A percentile compares a stretch with the other conserved stretches of the same genome.
These are phyloP conservation scores for Echiichthys vipera DNA, from an alignment of 2,797 vertebrate species.

Conservation along the genomic window DNA sequence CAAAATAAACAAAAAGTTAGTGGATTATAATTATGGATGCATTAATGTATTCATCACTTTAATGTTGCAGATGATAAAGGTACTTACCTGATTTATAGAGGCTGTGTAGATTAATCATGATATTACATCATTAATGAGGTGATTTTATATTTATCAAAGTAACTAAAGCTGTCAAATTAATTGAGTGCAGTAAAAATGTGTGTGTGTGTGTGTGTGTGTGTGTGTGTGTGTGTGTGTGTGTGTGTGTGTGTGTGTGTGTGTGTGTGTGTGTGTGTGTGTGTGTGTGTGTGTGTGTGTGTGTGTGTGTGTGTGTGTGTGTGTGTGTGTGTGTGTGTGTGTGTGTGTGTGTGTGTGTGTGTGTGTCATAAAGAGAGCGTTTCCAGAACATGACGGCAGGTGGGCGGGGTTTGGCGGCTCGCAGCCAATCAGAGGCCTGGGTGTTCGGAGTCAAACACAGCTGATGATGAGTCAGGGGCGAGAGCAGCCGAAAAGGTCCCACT, in stretches of 20 bases:
- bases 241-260: not conserved
- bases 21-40: no score
- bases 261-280: not conserved
- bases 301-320: not conserved
- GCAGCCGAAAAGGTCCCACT: slow-evolving; percentile 43
- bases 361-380: slow-evolving; percentile 19
- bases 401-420: slow-evolving; percentile 9
- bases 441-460: slow-evolving; percentile 55
- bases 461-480: slow-evolving; percentile 52
- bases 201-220: no score
- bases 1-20: no score
- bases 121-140: no score
- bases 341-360: not conserved
- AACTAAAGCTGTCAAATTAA: no score
- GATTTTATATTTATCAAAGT: no score
- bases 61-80: no score
- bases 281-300: not conserved
- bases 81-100: no score
- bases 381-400: slow-evolving; percentile 44
- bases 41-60: no score
- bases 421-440: slow-evolving; percentile 50
- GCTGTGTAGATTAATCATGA: no score
- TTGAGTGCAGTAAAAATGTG: no score
- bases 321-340: not conserved
- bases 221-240: not conserved